Percentiles rank a stretch among this genome's conserved stretches.
phyloP scores from a whole-genome alignment of 1,140 invertebrate species.

The Zaprionus lachaisei region DNA sequence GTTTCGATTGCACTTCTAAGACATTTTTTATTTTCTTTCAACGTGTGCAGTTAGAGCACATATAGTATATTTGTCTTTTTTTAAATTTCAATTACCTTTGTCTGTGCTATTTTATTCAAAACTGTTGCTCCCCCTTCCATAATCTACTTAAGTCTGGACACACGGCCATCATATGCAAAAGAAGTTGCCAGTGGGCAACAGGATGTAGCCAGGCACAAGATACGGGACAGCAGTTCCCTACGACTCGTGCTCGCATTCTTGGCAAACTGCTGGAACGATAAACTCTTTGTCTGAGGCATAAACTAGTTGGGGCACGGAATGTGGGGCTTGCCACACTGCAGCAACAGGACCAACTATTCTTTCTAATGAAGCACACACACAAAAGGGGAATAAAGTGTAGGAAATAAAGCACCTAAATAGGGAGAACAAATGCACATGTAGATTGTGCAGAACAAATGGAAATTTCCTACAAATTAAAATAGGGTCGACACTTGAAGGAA shows the following conservation, averaged over 20 bases:
- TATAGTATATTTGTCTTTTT: constrained; percentile 46
- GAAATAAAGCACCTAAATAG: not conserved
- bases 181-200: constrained; percentile 13
- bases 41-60: constrained; percentile 46
- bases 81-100: constrained; percentile 65
- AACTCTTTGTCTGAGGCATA: constrained; percentile 32
- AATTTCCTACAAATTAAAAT: not conserved
- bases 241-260: constrained; percentile 21
- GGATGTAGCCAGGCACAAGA: constrained; percentile 19
- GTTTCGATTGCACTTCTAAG: not conserved
- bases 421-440: not conserved
- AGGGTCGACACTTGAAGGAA: not conserved
- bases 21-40: constrained; percentile 15
- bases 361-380: not conserved
- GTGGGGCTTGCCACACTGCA: constrained; percentile 5
- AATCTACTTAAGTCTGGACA: constrained; percentile 26
- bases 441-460: constrained; percentile 8
- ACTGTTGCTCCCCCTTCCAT: not conserved
- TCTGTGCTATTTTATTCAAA: not conserved
- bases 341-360: not conserved
- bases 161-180: not conserved
- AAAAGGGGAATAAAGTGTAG: not conserved
- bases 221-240: constrained; percentile 16
- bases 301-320: constrained; percentile 25
- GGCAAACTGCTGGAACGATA: constrained; percentile 30